A percentile compares a stretch with the other conserved stretches of the same genome.
phyloP scores from a whole-genome alignment of 2,888 invertebrate genomes.

The Bruchidius siliquastri region DNA sequence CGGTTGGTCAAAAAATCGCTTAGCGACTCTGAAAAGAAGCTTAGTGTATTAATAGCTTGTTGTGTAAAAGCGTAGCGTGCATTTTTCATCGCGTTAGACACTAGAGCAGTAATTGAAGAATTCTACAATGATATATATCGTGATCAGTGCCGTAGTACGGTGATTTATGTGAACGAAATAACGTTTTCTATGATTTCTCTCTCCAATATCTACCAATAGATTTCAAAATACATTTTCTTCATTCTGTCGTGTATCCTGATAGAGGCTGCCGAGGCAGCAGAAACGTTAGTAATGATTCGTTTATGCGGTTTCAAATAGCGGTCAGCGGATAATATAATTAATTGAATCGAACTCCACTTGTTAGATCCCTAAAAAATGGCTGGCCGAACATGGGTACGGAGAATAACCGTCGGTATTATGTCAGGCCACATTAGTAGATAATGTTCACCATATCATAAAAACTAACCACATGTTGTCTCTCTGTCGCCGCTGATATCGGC shows the following conservation, averaged over 20 bases:
- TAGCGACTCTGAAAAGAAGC: neutral
- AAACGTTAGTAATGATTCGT: too few relatives aligned
- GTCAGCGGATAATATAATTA: too few relatives aligned
- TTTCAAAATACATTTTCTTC: too few relatives aligned
- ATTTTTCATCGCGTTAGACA: neutral
- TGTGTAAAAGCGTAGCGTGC: neutral
- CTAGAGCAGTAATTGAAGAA: neutral
- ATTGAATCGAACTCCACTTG: too few relatives aligned
- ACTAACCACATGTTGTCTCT: conserved; percentile 23
- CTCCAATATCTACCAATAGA: too few relatives aligned
- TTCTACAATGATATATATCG: neutral
- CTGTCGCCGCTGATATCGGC: conserved; percentile 16
- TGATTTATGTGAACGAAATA: too few relatives aligned
- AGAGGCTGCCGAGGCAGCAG: too few relatives aligned
- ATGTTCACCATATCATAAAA: conserved; percentile 17
- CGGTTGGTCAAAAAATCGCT: neutral
- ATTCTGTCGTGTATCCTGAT: too few relatives aligned
- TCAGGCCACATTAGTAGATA: neutral
- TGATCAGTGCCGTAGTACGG: neutral
- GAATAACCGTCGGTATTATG: neutral
- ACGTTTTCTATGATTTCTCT: too few relatives aligned
- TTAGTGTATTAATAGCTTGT: neutral
- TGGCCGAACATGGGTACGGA: too few relatives aligned
- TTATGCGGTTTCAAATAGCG: too few relatives aligned
- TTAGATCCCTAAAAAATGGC: too few relatives aligned